Evolutionary conservation across 2,113 vertebrate species (phyloP).

Genomic region (Callionymus lyra): DNA sequence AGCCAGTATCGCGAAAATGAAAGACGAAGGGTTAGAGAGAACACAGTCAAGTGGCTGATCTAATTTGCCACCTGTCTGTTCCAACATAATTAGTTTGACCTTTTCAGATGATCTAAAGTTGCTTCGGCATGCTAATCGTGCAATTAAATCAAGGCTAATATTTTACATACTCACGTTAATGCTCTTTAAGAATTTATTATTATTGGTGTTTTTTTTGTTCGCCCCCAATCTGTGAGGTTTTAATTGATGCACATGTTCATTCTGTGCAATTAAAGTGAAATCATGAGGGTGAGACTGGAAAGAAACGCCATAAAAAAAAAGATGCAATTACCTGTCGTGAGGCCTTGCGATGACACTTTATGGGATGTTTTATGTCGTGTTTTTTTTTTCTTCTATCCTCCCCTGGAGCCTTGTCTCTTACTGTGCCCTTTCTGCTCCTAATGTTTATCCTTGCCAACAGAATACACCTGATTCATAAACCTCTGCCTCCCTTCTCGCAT

Average conservation of each 20-base stretch:
- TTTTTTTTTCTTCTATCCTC: slow-evolving; percentile 29
- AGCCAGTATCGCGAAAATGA: slow-evolving; percentile 37
- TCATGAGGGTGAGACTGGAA: too few species aligned
- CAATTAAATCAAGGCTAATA: slow-evolving; percentile 45
- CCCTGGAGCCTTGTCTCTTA: slow-evolving; percentile 17
- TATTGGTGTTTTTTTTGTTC: too few species aligned
- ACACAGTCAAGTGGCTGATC: slow-evolving; percentile 29
- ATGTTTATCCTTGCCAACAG: slow-evolving; percentile 18
- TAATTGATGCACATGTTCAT: too few species aligned
- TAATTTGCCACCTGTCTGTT: slow-evolving; percentile 57
- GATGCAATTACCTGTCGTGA: slow-evolving; percentile 45
- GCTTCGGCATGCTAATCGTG: slow-evolving; percentile 49
- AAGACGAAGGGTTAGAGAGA: slow-evolving; percentile 15
- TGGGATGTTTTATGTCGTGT: slow-evolving; percentile 20
- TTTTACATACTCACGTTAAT: slow-evolving; percentile 35
- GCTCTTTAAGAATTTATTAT: too few species aligned
- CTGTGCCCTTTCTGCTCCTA: slow-evolving; percentile 16
- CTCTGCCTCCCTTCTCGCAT: slow-evolving; percentile 38
- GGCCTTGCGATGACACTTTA: slow-evolving; percentile 18
- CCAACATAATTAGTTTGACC: slow-evolving; percentile 61
- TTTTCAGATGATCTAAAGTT: slow-evolving; percentile 43
- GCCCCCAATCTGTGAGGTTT: too few species aligned
- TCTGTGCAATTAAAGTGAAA: too few species aligned
- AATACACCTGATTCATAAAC: slow-evolving; percentile 52
- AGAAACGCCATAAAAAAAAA: slow-evolving; percentile 11